Conservation (phyloP, 2,113 vertebrate species). For the Sapayoa aenigma region DNA sequence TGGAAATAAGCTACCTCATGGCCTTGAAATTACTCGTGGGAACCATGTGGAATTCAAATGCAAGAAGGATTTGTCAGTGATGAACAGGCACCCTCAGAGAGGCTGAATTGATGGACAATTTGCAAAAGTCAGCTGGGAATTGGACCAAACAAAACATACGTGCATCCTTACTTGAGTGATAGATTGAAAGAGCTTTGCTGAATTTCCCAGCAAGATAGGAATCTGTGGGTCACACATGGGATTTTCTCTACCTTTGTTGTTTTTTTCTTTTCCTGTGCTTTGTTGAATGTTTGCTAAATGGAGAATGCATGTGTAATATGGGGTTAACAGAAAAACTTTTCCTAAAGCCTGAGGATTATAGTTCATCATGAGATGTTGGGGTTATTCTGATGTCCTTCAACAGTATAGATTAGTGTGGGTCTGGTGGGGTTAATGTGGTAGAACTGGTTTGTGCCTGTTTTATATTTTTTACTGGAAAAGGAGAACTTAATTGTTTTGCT, state of each 20-base stretch:
- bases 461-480: not conserved
- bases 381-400: not conserved
- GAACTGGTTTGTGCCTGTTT: constrained; percentile 20
- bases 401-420: not conserved
- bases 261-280: not conserved
- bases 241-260: not conserved
- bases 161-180: not conserved
- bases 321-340: not conserved
- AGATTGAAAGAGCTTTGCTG: not conserved
- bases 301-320: not conserved
- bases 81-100: not conserved
- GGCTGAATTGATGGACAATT: not conserved
- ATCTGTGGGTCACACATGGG: not conserved
- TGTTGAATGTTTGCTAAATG: not conserved
- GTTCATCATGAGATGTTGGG: not conserved
- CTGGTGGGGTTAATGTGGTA: constrained; percentile 13
- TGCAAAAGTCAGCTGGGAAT: not conserved
- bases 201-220: not conserved
- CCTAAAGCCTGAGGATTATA: not conserved
- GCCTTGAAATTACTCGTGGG: not conserved
- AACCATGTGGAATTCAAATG: not conserved
- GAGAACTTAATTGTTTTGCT: not conserved
- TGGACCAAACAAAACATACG: not conserved
- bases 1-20: not conserved
- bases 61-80: not conserved